Evolutionary conservation across 2,888 invertebrate genomes (phyloP), one percentile per base, ranked within the genome.

Genomic region (Anoplius nigerrimus): DNA sequence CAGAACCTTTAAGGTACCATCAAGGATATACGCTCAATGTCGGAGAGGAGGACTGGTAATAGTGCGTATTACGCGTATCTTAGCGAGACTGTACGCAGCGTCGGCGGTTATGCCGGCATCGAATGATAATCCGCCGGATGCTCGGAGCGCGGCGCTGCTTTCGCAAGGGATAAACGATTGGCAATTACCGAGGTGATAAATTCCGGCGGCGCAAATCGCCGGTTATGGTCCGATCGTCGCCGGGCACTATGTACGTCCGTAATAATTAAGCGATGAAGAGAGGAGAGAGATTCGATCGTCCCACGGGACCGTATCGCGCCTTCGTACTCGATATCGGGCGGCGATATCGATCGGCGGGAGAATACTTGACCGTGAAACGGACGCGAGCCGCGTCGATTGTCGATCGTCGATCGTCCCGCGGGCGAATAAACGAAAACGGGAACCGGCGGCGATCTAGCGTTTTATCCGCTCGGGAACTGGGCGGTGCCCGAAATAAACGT

Each of bases 221-320:
- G 71, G 69, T 75, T 75, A 74, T 74, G 72, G 66, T 80, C 34
- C 34, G 34, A 79, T 82, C 75, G 75, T 71, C 66, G 62, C 61
- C 62, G 70, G 69, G 53, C 56, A 67, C 75, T 71, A 68, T 59
- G 74, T 73, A 75, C 74, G 76, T 74, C 74, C 73, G 79, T 79
- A 79, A 84, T 84, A 84, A 85, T 85, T 85, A 81, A 83, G 84
- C 80, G 79, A 82, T 84, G 83, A 84, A 82, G 80, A 76, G 80
- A 75, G 78, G 69, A 72, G 58, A 43, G 18, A 27, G 57, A 34
- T 63, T 64, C 69, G 34, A 34, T 34, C 34, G 16, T 59, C 27
- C 15, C 60, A 62, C 67, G 63, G 56, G 34, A 20, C 45, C 42
- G 54, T 45, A 52, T 48, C 56, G 61, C 61, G 56, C 43, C 56